A percentile compares a stretch with the other conserved stretches of the same genome.
Conservation (phyloP, 2,113 vertebrate genomes). For the Carlito syrichta region DNA sequence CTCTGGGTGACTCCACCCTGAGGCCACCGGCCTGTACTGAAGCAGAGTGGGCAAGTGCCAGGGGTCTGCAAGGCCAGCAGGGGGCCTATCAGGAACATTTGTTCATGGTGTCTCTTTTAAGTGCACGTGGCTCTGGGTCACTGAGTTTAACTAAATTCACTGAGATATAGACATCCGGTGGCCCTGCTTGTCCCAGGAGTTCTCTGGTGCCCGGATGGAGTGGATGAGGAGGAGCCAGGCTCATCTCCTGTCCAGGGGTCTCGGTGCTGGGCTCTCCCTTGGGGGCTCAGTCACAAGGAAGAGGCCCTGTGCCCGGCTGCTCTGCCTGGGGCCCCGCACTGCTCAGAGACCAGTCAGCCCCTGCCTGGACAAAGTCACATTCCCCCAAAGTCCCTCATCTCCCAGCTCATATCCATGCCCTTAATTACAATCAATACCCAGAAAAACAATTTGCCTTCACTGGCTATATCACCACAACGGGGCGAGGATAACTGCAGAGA, state of each 20-base stretch:
- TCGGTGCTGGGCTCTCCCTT: too few species aligned
- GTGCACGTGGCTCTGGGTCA: too few species aligned
- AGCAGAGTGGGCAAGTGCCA: rapidly evolving
- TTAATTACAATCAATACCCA: constrained; percentile 78
- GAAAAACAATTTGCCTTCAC: constrained; percentile 62
- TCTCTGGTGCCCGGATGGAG: too few species aligned
- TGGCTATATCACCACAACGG: background rate
- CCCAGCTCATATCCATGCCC: constrained; percentile 53
- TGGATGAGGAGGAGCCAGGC: background rate
- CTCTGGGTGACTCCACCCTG: background rate
- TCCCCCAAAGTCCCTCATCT: constrained; percentile 54
- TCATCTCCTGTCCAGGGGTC: rapidly evolving
- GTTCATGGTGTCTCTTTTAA: rapidly evolving
- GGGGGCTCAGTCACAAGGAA: too few species aligned
- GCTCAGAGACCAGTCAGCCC: background rate
- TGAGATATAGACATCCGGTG: rapidly evolving
- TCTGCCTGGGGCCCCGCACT: background rate
- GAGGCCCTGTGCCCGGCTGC: background rate
- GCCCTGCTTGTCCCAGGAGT: too few species aligned
- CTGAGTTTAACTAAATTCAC: background rate
- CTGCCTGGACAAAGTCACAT: background rate
- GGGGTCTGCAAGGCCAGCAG: too few species aligned
- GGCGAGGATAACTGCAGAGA: constrained; percentile 36
- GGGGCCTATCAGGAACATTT: too few species aligned
- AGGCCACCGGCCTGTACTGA: too few species aligned